These are phyloP conservation scores for Microcebus tavaratra DNA, from an alignment of 2,113 vertebrate genomes.

Conservation along the genomic window DNA sequence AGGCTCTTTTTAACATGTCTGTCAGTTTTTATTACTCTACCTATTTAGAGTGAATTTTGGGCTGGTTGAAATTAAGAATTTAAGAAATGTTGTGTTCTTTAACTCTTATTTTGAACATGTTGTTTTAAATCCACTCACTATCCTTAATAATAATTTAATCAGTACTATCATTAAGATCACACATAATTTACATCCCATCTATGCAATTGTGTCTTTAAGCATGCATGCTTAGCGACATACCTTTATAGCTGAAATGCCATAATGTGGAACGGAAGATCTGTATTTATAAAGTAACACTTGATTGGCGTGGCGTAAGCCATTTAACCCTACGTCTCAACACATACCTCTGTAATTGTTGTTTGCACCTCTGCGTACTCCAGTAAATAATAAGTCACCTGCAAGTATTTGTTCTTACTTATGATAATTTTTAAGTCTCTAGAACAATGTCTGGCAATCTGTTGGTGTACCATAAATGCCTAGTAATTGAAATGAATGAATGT, in stretches of 20 bases:
- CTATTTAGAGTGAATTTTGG: conserved; percentile 79
- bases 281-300: neutral
- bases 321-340: neutral
- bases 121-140: conserved; percentile 63
- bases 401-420: neutral
- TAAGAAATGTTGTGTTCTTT: conserved; percentile 69
- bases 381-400: neutral
- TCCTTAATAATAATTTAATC: conserved; percentile 74
- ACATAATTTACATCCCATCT: neutral
- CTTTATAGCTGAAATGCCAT: neutral
- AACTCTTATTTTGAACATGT: neutral
- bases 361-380: accelerated
- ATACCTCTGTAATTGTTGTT: neutral
- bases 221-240: accelerated
- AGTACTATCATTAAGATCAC: conserved; percentile 58
- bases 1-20: conserved; percentile 74
- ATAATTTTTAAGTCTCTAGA: neutral
- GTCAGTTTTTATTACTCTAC: conserved; percentile 68
- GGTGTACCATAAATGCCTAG: neutral
- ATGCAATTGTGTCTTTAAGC: neutral
- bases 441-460: neutral
- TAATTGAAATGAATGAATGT: neutral
- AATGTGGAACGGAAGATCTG: neutral
- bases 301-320: neutral
- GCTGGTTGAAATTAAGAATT: conserved; percentile 76